Evolutionary conservation across 2,797 vertebrate genomes (phyloP).

Genomic region (Sternotherus odoratus): DNA sequence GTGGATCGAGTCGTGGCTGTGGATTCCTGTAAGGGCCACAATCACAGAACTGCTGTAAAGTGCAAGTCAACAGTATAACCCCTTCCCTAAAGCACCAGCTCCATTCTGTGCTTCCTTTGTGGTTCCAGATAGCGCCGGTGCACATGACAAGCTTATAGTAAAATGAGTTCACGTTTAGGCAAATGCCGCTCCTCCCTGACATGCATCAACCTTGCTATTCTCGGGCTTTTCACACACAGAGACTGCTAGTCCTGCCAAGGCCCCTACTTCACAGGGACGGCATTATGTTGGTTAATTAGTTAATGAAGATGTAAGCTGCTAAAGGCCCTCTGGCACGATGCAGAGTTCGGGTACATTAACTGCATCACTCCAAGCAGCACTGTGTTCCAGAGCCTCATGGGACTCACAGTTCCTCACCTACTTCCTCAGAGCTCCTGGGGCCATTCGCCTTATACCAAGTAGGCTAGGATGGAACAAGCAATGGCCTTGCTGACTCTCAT

Average conservation of each 20-base stretch:
- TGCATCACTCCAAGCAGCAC: background rate
- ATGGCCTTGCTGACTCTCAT: fast-evolving
- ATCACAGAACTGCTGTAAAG: background rate
- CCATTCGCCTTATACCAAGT: background rate
- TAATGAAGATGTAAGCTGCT: slow-evolving; percentile 31
- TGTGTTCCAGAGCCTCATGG: background rate
- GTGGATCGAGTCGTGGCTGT: fast-evolving
- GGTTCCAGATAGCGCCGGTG: background rate
- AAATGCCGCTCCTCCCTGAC: slow-evolving; percentile 23
- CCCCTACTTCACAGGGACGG: background rate
- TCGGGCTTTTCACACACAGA: slow-evolving; percentile 22
- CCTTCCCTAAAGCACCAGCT: background rate
- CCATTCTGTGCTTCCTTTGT: background rate
- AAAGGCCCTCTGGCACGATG: background rate
- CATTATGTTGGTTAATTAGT: background rate
- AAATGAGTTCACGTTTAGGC: background rate
- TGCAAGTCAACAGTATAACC: background rate
- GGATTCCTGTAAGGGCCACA: background rate
- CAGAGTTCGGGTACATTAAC: background rate
- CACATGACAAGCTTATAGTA: background rate
- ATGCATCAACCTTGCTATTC: slow-evolving; percentile 1
- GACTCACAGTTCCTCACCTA: background rate
- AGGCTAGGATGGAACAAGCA: background rate
- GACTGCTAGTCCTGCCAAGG: slow-evolving; percentile 1
- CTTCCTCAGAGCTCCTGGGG: background rate